Evolutionary conservation across 2,113 vertebrate genomes (phyloP), one percentile per base, ranked within the genome.

Genomic region (Pedetes capensis): DNA sequence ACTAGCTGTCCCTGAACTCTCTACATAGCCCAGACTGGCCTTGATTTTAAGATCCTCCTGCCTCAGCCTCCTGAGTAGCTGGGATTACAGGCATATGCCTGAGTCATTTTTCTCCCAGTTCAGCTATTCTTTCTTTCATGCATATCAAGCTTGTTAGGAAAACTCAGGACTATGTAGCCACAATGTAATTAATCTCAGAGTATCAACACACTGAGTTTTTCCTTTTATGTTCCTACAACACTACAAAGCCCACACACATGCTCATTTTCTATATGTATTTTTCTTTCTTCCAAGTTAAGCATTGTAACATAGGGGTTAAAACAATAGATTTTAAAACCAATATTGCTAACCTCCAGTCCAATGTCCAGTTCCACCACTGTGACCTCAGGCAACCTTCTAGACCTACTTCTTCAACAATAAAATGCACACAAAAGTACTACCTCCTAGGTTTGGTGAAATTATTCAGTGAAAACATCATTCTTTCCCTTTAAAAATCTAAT

Each of bases 401-500:
- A 68, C n/a, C 16, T 49, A 32, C 44, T 75, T 94, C 32, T 66
- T 75, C 22, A 49, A 61, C 0, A 72, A 47, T 68, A 39, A 83
- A 66, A 81, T 66, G 22, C 29, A 37, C 53, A 34, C 12, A 7
- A 42, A 10, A 79, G n/a, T 17, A 63, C 20, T 27, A 80, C 42
- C 17, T 89, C 42, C 68, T 32, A 79, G 10, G 23, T n/a, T 27
- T 61, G 25, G 42, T 66, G 49, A 74, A 91, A 59, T 6, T 68
- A 51, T 16, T 66, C 8, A 72, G 32, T 29, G 55, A 55, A 80
- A n/a, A n/a, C n/a, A 27, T 39, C 17, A 63, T 5, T 14, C 27
- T 44, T 78, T 66, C 22, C 25, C 53, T 96, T 86, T n/a, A n/a
- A 25, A 93, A 93, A 68, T 44, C 57, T 79, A 64, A 84, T 44